These are phyloP conservation scores for Trematomus bernacchii DNA, from an alignment of 2,797 vertebrate species.

Conservation along the genomic window DNA sequence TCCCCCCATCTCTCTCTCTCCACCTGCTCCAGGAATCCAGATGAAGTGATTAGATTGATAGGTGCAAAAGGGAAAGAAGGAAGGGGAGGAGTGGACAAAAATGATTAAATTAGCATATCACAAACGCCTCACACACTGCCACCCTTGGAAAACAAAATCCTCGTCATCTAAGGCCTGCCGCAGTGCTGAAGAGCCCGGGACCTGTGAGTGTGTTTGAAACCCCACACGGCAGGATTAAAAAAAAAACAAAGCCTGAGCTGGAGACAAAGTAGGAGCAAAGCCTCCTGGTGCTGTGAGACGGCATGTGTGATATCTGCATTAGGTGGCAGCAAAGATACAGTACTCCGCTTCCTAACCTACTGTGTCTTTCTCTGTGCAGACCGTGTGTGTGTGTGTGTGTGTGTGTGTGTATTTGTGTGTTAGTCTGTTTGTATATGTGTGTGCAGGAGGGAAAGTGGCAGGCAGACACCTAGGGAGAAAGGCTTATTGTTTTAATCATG, in stretches of 20 bases:
- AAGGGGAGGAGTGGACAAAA: conserved; percentile 78
- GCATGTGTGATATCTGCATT: conserved; percentile 84
- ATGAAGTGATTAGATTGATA: conserved; percentile 88
- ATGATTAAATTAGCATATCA: conserved; percentile 88
- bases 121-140: conserved; percentile 70
- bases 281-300: conserved; percentile 64
- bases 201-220: conserved; percentile 69
- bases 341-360: conserved; percentile 55
- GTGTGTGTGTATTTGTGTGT: conserved; percentile 19
- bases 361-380: conserved; percentile 28
- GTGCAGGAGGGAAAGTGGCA: neutral
- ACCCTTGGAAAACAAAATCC: conserved; percentile 72
- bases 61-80: conserved; percentile 73
- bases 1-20: conserved; percentile 3
- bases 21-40: conserved; percentile 75
- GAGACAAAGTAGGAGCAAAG: conserved; percentile 73
- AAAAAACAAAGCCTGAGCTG: conserved; percentile 55
- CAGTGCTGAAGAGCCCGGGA: conserved; percentile 65
- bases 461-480: conserved; percentile 9
- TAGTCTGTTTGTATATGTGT: neutral
- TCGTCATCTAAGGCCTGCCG: conserved; percentile 48
- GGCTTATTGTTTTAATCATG: conserved; percentile 28
- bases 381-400: conserved; percentile 22
- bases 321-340: conserved; percentile 91
- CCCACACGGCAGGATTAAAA: conserved; percentile 72